Base-by-base conservation (phyloP, 2,113 vertebrate genomes). In the Pollimyrus isidori region DNA sequence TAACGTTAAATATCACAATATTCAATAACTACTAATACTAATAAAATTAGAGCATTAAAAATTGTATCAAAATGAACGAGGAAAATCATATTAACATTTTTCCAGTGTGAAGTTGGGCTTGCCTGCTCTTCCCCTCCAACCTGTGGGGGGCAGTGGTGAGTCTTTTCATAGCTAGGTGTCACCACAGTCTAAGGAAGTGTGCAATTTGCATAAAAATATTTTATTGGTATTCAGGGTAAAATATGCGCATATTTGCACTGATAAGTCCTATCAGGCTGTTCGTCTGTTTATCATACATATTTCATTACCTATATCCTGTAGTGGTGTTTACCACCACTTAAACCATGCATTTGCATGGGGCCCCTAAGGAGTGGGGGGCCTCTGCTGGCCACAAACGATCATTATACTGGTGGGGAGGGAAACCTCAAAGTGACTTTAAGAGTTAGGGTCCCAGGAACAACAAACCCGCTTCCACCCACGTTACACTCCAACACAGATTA, bases 171-270 rank as follows among this genome's bases (percentile, higher is more conserved):
- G 73, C 1, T 4, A 80, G 73, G 35, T 39, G 35, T 19, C 35
- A 15, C 73, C 73, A 80, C 4, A 42, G 82, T 84, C 42, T 49
- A 23, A 84, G 82, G 39, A 84, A 42, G 39, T 3, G 3, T 48
- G 21, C 46, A 21, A 62, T 89, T 87, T 85, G 30, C 89, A 87
- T 88, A 45, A 88, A 48, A 86, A n/a, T 15, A 39, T 50, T 48
- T 76, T 50, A 88, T 52, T 88, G 49, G 46, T n/a, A 52, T 88
- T 88, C 69, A 50, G 45, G 19, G 48, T 82, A 56, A 80, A 39
- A 80, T 82, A 49, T 52, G 48, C 2, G 35, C 69, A 88, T 88
- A 50, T 80, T n/a, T 88, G 48, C 48, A 39, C 7, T 48, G 46
- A n/a, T 30, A 35, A 50, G 48, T 23, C 45, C 26, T 80, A 52